A percentile compares a stretch with the other conserved stretches of the same genome.
Evolutionary conservation across 2,113 vertebrate species (phyloP).

Genomic region (Pollimyrus isidori): DNA sequence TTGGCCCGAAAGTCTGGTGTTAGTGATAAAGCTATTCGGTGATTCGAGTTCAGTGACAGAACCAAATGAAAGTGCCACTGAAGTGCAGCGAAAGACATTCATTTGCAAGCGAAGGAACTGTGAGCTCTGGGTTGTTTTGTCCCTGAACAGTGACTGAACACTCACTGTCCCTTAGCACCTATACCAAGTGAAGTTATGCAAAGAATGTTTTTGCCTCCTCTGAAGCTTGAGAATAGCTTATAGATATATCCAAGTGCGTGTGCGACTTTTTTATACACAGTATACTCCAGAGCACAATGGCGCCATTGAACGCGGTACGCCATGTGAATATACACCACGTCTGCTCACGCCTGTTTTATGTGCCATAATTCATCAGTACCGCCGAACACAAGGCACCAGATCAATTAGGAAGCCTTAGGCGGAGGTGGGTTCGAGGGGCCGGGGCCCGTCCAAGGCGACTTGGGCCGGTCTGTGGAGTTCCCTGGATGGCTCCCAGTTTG

Average conservation of each 20-base stretch:
- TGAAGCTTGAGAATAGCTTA: background rate
- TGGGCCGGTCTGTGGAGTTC: conserved; percentile 24
- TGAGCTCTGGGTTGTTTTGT: background rate
- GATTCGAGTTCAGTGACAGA: background rate
- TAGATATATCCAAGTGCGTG: background rate
- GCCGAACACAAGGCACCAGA: background rate
- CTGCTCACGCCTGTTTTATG: background rate
- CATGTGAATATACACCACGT: conserved; percentile 16
- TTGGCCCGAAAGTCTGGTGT: background rate
- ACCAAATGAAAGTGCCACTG: background rate
- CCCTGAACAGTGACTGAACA: background rate
- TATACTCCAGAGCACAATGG: conserved; percentile 16
- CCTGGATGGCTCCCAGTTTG: conserved; percentile 27
- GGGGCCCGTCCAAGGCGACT: conserved; percentile 15
- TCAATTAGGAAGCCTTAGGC: conserved; percentile 19
- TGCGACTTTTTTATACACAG: background rate
- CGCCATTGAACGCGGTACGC: conserved; percentile 14
- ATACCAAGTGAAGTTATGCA: background rate
- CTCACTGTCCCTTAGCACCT: background rate
- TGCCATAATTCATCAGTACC: conserved; percentile 19
- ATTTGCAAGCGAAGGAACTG: background rate
- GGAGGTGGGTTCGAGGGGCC: conserved; percentile 9
- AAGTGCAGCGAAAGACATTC: background rate
- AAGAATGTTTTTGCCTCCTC: background rate
- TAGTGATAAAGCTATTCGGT: background rate